Base-by-base conservation (phyloP, 2,888 invertebrate genomes). In the Peribatodes rhomboidaria region DNA sequence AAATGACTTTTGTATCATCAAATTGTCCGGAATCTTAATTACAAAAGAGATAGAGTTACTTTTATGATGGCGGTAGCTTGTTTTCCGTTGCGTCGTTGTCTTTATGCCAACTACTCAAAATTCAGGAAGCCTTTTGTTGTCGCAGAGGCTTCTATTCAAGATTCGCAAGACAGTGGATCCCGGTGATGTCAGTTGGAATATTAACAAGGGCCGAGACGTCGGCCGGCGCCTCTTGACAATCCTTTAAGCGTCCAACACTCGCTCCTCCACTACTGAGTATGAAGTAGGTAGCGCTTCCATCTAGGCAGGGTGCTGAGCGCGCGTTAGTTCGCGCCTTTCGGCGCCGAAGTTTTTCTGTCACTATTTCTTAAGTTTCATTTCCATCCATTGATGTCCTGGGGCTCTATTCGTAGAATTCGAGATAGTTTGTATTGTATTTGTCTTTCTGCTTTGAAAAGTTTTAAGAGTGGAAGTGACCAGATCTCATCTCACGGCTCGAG, bases 121-220 rank as follows among this genome's bases (percentile, higher is more conserved):
- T 88, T 88, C 88, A 87, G 86, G 80, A 83, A 82, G 83, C 80
- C 85, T 83, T 85, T 88, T 88, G 88, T 88, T 86, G 79, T 81
- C 80, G 77, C 78, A 73, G 77, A 77, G 79, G 80, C 80, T 81
- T 84, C 85, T 87, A 84, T 87, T 88, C 87, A 85, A 84, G 84
- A 86, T 88, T 86, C 85, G 77, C 82, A 79, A 87, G 86, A 86
- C 85, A 86, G 82, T 80, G 77, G 81, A 81, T 85, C 79, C 82
- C 78, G 67, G 84, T 83, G 85, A 82, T 82, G 85, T 84, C 87
- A 86, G 81, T 80, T 79, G 78, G 88, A 88, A 88, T 88, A 89
- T 86, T 87, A 88, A 88, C 87, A 84, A 88, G 88, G 85, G 86
- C 79, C 84, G 78, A 78, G 77, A 74, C 80, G 80, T 75, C 77